Conservation (phyloP, 2,113 vertebrate genomes). For the Pterophyllum scalare region DNA sequence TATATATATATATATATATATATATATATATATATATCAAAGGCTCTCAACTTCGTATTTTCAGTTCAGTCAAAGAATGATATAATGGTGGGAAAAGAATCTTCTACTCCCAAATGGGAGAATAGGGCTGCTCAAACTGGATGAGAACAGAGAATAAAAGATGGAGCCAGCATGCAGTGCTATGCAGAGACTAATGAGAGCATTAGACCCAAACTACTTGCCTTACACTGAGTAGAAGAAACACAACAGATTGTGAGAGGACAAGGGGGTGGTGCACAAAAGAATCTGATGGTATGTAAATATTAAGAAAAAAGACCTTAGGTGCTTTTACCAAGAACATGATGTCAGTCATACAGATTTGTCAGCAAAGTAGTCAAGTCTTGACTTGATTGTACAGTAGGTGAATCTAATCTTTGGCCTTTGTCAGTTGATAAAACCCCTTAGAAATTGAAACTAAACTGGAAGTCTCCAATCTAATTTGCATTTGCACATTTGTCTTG, state of each 20-base stretch:
- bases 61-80: slow-evolving; percentile 57
- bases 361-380: not conserved
- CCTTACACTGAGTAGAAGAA: slow-evolving; percentile 4
- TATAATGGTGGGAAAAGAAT: slow-evolving; percentile 25
- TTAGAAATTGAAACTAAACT: not conserved
- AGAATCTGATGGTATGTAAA: not conserved
- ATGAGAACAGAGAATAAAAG: slow-evolving; percentile 57
- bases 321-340: not conserved
- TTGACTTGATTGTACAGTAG: not conserved
- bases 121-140: slow-evolving; percentile 60
- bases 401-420: not conserved
- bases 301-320: not conserved
- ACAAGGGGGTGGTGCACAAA: not conserved
- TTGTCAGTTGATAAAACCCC: not conserved
- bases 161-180: slow-evolving; percentile 3
- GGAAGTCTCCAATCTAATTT: not conserved
- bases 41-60: slow-evolving; percentile 63
- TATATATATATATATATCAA: slow-evolving; percentile 1
- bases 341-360: not conserved
- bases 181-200: slow-evolving; percentile 39
- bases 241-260: slow-evolving; percentile 12
- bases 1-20: not conserved
- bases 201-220: slow-evolving; percentile 54
- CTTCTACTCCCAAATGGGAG: slow-evolving; percentile 44
- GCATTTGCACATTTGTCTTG: not conserved